Conservation (phyloP, 2,797 vertebrate species). For the Pachyuromys duprasi region DNA sequence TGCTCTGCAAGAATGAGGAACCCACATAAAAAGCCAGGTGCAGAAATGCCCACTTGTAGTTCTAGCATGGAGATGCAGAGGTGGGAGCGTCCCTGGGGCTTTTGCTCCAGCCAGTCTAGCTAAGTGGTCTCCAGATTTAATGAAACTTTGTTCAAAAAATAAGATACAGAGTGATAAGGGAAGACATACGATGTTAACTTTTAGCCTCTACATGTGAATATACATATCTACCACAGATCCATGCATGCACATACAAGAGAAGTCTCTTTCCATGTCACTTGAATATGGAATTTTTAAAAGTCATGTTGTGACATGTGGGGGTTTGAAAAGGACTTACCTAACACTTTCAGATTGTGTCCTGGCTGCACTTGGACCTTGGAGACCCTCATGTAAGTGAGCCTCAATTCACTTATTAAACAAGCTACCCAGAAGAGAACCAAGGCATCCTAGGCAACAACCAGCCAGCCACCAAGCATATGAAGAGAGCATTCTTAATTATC, state of each 20-base stretch:
- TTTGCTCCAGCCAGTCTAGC: background rate
- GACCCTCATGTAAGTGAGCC: background rate
- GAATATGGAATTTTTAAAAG: background rate
- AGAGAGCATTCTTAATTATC: background rate
- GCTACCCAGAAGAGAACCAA: slow-evolving; percentile 4
- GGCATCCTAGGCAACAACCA: background rate
- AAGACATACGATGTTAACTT: background rate
- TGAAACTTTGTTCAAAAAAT: background rate
- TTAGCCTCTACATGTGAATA: background rate
- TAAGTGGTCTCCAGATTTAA: background rate
- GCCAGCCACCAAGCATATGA: background rate
- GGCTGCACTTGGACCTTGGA: slow-evolving; percentile 4
- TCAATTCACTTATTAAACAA: background rate
- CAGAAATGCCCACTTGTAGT: background rate
- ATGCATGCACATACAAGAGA: background rate
- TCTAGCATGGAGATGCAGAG: background rate
- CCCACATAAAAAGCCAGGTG: background rate
- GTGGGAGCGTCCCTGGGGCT: background rate
- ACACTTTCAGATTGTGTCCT: background rate
- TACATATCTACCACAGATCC: background rate
- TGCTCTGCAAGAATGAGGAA: background rate
- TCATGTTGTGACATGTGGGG: background rate
- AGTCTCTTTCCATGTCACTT: background rate
- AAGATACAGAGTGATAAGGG: background rate
- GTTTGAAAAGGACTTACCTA: slow-evolving; percentile 6